Evolutionary conservation across 2,888 invertebrate species (phyloP).

Genomic region (Diachrysia chrysitis): DNA sequence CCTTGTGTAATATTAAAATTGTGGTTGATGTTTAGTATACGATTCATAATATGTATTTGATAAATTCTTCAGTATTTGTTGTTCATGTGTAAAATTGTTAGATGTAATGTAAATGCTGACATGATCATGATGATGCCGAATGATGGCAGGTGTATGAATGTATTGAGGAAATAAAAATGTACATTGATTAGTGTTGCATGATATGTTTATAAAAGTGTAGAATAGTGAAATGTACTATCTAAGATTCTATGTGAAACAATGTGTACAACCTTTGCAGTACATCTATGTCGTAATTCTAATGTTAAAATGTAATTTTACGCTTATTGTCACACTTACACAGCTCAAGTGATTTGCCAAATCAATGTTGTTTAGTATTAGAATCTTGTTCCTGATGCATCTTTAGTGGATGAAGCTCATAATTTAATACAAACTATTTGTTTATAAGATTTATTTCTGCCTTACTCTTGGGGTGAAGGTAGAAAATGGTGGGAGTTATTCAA

Average conservation of each 20-base stretch:
- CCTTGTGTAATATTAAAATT: slow-evolving; percentile 21
- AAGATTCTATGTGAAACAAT: slow-evolving; percentile 49
- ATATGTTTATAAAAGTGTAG: slow-evolving; percentile 46
- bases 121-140: slow-evolving; percentile 18
- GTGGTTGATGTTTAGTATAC: slow-evolving; percentile 57
- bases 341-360: slow-evolving; percentile 87
- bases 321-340: slow-evolving; percentile 63
- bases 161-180: slow-evolving; percentile 30
- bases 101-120: slow-evolving; percentile 42
- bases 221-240: slow-evolving; percentile 36
- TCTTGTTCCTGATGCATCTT: slow-evolving; percentile 43
- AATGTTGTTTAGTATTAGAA: slow-evolving; percentile 72
- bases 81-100: slow-evolving; percentile 46
- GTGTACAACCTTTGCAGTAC: slow-evolving; percentile 58
- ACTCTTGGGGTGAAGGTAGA: slow-evolving; percentile 8
- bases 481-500: slow-evolving; percentile 33
- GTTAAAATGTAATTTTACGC: slow-evolving; percentile 54
- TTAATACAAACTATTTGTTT: slow-evolving; percentile 30
- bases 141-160: slow-evolving; percentile 25
- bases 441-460: slow-evolving; percentile 31
- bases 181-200: slow-evolving; percentile 40
- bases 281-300: slow-evolving; percentile 51
- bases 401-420: slow-evolving; percentile 48
- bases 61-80: slow-evolving; percentile 57
- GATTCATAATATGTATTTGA: slow-evolving; percentile 52